phyloP scores from a whole-genome alignment of 2,888 invertebrate species.

The Athetis lepigone region DNA sequence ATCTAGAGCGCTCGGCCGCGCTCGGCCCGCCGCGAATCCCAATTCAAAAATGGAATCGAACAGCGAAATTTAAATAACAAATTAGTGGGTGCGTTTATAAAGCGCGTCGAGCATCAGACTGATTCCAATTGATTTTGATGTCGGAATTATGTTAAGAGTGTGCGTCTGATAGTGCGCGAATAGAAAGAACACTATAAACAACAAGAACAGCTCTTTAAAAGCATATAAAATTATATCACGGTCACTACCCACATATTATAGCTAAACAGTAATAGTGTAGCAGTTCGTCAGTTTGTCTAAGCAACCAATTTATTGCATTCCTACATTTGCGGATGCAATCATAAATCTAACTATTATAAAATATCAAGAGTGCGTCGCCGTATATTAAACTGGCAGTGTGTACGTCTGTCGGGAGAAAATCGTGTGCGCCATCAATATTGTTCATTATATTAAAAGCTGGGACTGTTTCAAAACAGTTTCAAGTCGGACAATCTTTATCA shows the following conservation, averaged over 20 bases:
- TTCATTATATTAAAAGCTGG: constrained; percentile 55
- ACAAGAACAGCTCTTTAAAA: constrained; percentile 49
- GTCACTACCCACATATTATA: constrained; percentile 24
- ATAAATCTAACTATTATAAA: constrained; percentile 60
- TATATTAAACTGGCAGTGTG: constrained; percentile 48
- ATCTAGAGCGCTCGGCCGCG: constrained; percentile 72
- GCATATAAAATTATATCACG: constrained; percentile 34
- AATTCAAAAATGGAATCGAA: constrained; percentile 85
- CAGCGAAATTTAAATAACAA: constrained; percentile 87
- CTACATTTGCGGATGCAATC: constrained; percentile 51
- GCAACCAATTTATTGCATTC: constrained; percentile 53
- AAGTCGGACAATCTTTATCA: constrained; percentile 52
- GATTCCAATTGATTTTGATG: constrained; percentile 82
- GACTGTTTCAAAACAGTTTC: constrained; percentile 54
- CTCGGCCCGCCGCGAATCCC: constrained; percentile 74
- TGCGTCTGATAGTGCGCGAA: constrained; percentile 50
- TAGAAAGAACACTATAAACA: constrained; percentile 61
- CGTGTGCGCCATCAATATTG: constrained; percentile 51
- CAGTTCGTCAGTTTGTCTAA: constrained; percentile 25
- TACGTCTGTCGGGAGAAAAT: constrained; percentile 45
- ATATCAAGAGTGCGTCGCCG: constrained; percentile 50
- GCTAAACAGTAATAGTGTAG: constrained; percentile 1
- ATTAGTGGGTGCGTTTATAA: constrained; percentile 84
- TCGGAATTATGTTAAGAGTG: constrained; percentile 72
- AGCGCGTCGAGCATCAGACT: constrained; percentile 80